These are phyloP conservation scores for Heterodera filipjevi DNA, from an alignment of 2,888 invertebrate species.

Conservation along the genomic window DNA sequence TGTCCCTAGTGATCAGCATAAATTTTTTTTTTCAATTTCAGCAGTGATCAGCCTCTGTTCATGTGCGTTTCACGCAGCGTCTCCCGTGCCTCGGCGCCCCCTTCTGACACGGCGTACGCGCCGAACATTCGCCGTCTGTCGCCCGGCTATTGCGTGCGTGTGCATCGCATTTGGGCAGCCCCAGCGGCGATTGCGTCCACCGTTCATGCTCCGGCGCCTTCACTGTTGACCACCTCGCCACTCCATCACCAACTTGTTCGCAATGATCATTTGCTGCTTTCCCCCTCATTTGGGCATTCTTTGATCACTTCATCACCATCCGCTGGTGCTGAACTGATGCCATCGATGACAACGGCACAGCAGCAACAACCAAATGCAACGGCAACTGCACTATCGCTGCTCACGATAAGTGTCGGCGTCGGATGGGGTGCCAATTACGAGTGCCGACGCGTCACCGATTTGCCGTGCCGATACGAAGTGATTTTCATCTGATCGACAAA, in stretches of 20 bases:
- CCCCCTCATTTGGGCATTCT: not conserved
- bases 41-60: conserved; percentile 61
- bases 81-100: conserved; percentile 43
- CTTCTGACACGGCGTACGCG: conserved; percentile 44
- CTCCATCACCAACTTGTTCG: conserved; percentile 11
- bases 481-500: conserved; percentile 46
- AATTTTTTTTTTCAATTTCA: conserved; percentile 47
- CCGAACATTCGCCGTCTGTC: conserved; percentile 54
- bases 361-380: conserved; percentile 14
- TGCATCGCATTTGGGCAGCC: conserved; percentile 46
- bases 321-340: not conserved
- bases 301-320: too few species aligned
- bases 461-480: conserved; percentile 60
- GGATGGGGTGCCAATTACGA: conserved; percentile 64
- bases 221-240: not conserved
- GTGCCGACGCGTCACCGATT: conserved; percentile 54
- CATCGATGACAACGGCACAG: not conserved
- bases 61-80: conserved; percentile 50
- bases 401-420: conserved; percentile 56
- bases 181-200: not conserved
- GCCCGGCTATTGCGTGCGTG: conserved; percentile 63
- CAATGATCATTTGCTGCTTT: not conserved
- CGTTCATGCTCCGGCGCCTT: conserved; percentile 6
- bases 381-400: conserved; percentile 36
- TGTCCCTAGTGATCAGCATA: not conserved